These are phyloP conservation scores for Drosophila guanche DNA, from an alignment of 1,140 invertebrate species.

Conservation along the genomic window DNA sequence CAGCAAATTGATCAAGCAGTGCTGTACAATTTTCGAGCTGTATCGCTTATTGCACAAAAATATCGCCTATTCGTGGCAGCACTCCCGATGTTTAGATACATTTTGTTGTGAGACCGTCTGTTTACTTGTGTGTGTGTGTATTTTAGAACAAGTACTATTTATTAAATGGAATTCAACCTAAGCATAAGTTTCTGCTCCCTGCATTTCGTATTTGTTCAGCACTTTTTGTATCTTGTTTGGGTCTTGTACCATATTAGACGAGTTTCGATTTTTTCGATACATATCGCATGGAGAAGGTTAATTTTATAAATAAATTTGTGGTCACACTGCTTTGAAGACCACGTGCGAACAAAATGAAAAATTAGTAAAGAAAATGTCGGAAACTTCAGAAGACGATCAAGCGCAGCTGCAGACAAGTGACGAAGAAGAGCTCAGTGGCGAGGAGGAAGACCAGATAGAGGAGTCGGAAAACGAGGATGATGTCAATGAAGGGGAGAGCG, in stretches of 20 bases:
- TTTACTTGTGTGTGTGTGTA: no score
- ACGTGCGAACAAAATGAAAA: constrained; percentile 22
- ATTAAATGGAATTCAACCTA: no score
- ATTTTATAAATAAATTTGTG: background rate
- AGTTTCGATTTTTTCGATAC: no score
- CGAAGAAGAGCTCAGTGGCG: constrained; percentile 47
- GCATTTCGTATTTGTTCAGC: no score
- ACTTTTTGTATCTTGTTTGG: no score
- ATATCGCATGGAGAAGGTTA: no score
- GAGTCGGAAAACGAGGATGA: constrained; percentile 21
- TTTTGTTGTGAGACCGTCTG: no score
- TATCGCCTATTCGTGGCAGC: background rate
- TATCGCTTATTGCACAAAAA: background rate
- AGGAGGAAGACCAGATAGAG: constrained; percentile 40
- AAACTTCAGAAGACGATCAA: constrained; percentile 79
- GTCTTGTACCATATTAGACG: no score
- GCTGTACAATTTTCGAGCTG: no score
- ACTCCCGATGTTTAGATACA: no score
- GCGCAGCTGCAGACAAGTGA: constrained; percentile 54
- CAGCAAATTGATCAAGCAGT: background rate
- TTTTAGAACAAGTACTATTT: no score
- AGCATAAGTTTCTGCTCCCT: no score
- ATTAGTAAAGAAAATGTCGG: constrained; percentile 69
- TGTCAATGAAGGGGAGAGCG: background rate
- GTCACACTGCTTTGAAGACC: background rate